Conservation (phyloP, 2,888 invertebrate species). For the Dynastes grantii region DNA sequence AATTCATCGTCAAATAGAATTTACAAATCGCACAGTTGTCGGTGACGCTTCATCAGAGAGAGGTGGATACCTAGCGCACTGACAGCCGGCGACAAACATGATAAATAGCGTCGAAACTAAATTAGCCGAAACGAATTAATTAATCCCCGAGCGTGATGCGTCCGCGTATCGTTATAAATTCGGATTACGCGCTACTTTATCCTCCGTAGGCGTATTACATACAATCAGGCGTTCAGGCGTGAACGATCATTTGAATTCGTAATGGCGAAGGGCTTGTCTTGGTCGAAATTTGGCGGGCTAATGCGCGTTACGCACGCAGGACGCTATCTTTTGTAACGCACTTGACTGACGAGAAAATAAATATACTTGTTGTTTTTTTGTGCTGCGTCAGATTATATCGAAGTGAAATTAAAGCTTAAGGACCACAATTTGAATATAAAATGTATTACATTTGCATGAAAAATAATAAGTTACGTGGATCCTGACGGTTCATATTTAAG, state of each 20-base stretch:
- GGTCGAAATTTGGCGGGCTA: not conserved
- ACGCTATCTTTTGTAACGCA: not conserved
- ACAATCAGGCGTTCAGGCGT: slow-evolving; percentile 37
- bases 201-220: slow-evolving; percentile 33
- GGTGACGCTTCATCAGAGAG: not conserved
- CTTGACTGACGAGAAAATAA: slow-evolving; percentile 4
- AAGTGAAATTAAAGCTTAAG: not conserved
- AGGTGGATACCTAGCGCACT: not conserved
- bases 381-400: not conserved
- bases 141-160: slow-evolving; percentile 23
- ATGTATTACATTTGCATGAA: not conserved
- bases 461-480: too few relatives aligned
- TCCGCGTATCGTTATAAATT: slow-evolving; percentile 30
- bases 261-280: not conserved
- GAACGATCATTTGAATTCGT: slow-evolving; percentile 28
- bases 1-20: too few relatives aligned
- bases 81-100: slow-evolving; percentile 1
- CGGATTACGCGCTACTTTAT: slow-evolving; percentile 41
- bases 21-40: slow-evolving; percentile 10
- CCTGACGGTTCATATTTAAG: too few relatives aligned
- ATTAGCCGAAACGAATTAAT: slow-evolving; percentile 38
- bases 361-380: not conserved
- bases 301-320: not conserved
- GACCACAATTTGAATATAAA: not conserved
- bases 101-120: slow-evolving; percentile 19